These are phyloP conservation scores for Malacosoma neustria DNA, from an alignment of 2,888 invertebrate species.

Conservation along the genomic window DNA sequence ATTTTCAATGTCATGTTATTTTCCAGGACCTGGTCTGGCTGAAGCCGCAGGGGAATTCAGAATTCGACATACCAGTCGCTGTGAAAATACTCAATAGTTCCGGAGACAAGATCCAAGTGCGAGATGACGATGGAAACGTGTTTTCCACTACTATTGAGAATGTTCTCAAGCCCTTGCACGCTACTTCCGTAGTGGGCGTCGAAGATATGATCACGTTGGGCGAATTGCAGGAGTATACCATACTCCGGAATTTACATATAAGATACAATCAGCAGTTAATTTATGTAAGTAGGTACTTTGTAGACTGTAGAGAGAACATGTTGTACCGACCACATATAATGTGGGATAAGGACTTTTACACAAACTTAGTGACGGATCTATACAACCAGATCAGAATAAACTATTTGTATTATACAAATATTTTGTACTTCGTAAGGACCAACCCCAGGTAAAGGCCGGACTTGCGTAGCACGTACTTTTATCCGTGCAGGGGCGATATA, in stretches of 20 bases:
- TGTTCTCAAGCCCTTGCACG: slow-evolving; percentile 83
- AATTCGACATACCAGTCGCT: slow-evolving; percentile 90
- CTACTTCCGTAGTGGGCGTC: slow-evolving; percentile 86
- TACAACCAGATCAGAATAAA: too few species aligned
- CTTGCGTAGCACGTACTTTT: too few species aligned
- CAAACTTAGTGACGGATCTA: too few species aligned
- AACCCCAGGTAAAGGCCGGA: too few species aligned
- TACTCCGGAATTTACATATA: slow-evolving; percentile 91
- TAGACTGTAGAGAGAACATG: too few species aligned
- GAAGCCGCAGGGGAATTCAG: slow-evolving; percentile 79
- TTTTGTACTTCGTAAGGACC: too few species aligned
- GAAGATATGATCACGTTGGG: slow-evolving; percentile 97
- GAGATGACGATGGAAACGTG: slow-evolving; percentile 90
- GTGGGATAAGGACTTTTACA: too few species aligned
- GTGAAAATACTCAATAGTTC: slow-evolving; percentile 87
- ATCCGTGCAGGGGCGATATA: too few species aligned
- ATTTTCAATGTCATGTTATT: background rate
- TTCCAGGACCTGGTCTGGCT: slow-evolving; percentile 90
- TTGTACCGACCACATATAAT: too few species aligned
- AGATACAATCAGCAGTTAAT: slow-evolving; percentile 91
- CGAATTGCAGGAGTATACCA: slow-evolving; percentile 95
- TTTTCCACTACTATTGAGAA: slow-evolving; percentile 73
- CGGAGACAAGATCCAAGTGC: slow-evolving; percentile 83
- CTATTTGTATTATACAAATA: too few species aligned
- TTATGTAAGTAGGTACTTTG: slow-evolving; percentile 85